Conservation (phyloP, 2,113 vertebrate species). For the Colossoma macropomum region DNA sequence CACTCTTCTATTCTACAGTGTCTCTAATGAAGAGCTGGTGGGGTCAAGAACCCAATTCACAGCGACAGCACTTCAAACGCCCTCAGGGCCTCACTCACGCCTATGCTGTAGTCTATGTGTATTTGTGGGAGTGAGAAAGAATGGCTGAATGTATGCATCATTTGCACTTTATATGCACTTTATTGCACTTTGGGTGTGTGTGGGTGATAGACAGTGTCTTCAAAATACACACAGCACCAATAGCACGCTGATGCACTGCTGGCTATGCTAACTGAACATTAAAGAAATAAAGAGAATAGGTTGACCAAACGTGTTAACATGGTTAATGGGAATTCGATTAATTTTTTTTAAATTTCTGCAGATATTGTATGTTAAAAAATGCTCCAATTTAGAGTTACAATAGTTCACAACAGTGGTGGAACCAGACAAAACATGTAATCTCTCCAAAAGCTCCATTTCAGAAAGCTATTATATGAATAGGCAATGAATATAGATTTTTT, state of each 20-base stretch:
- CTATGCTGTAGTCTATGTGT: background rate
- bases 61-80: background rate
- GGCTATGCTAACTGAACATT: background rate
- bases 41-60: conserved; percentile 36
- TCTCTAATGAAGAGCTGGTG: background rate
- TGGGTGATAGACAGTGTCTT: background rate
- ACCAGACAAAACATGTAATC: too few relatives aligned
- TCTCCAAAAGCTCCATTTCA: too few relatives aligned
- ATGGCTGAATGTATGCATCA: background rate
- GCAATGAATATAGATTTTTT: too few relatives aligned
- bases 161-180: background rate
- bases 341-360: too few relatives aligned
- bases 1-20: background rate
- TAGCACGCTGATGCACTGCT: background rate
- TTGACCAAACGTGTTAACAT: too few relatives aligned
- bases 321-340: too few relatives aligned
- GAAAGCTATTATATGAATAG: too few relatives aligned
- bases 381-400: too few relatives aligned
- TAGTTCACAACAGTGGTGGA: too few relatives aligned
- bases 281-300: background rate
- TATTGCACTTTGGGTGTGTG: background rate
- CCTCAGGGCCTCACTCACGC: background rate
- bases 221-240: background rate
- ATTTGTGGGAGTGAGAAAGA: background rate
- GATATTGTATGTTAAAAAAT: too few relatives aligned